Conservation (phyloP, 2,113 vertebrate species). For the Tupaia chinensis region DNA sequence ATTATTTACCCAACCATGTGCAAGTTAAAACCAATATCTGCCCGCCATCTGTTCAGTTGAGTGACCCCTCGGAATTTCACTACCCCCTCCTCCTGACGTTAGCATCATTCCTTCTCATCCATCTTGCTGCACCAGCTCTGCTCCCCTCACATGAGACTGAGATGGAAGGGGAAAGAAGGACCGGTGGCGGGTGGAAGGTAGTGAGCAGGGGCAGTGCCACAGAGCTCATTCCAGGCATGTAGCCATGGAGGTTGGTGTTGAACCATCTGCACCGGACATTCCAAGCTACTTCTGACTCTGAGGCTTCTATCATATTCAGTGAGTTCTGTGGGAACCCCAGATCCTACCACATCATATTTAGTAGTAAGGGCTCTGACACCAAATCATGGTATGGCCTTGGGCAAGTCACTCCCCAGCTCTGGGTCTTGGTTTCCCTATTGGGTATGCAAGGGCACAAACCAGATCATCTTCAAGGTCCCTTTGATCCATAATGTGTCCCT, state of each 20-base stretch:
- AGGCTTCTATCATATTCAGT: background rate
- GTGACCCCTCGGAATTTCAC: slow-evolving; percentile 85
- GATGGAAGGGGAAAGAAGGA: background rate
- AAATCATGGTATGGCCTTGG: background rate
- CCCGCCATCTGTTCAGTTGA: slow-evolving; percentile 89
- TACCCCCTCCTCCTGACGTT: slow-evolving; percentile 77
- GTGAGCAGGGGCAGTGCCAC: background rate
- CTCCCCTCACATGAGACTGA: fast-evolving
- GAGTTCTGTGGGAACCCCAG: background rate
- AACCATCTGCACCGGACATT: background rate
- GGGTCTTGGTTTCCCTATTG: background rate
- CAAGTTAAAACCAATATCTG: slow-evolving; percentile 87
- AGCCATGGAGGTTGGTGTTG: background rate
- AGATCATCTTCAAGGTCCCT: background rate
- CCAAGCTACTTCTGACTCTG: background rate
- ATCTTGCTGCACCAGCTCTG: slow-evolving; percentile 61
- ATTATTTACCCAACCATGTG: slow-evolving; percentile 89
- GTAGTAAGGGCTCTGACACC: background rate
- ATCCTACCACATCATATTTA: background rate
- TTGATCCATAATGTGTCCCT: background rate
- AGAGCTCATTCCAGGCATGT: background rate
- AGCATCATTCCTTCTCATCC: slow-evolving; percentile 79
- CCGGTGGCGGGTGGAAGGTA: too few species aligned
- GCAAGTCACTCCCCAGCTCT: background rate
- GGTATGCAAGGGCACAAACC: background rate